A percentile compares a stretch with the other conserved stretches of the same genome.
phyloP scores from a whole-genome alignment of 2,888 invertebrate species.

The Melanophora roralis region DNA sequence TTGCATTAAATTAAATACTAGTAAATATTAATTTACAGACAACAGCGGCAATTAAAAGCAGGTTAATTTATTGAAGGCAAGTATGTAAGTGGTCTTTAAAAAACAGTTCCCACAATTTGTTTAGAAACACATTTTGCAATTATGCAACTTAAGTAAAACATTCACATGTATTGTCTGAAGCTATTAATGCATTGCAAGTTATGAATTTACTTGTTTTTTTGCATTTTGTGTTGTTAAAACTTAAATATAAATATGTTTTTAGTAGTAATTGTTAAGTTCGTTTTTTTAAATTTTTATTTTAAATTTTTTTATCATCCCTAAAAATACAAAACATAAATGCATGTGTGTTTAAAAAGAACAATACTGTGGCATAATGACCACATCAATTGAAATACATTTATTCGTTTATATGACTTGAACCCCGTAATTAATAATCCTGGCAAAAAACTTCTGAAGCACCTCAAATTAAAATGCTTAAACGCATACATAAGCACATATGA shows the following conservation, averaged over 20 bases:
- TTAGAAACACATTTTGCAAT: slow-evolving; percentile 12
- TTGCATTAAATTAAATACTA: slow-evolving; percentile 8
- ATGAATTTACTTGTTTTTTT: neutral
- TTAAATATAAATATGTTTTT: neutral
- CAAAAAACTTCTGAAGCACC: neutral
- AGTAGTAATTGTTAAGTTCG: too few relatives aligned
- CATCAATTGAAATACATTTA: neutral
- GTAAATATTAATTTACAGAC: slow-evolving; percentile 14
- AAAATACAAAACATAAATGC: slow-evolving; percentile 9
- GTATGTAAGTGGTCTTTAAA: slow-evolving; percentile 25
- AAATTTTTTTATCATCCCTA: slow-evolving; percentile 30
- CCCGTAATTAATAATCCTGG: slow-evolving; percentile 52
- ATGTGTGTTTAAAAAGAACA: neutral
- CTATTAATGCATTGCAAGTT: neutral
- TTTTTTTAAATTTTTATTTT: too few relatives aligned
- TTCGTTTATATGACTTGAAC: slow-evolving; percentile 4
- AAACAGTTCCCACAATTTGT: slow-evolving; percentile 48
- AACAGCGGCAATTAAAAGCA: neutral
- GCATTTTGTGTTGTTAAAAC: neutral
- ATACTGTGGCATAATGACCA: neutral
- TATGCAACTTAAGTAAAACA: slow-evolving; percentile 6
- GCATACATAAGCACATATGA: too few relatives aligned
- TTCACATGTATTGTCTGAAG: neutral
- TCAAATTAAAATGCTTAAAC: neutral
- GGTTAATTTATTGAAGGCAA: slow-evolving; percentile 27